Percentiles rank a stretch among this genome's conserved stretches.
Conservation (phyloP, 2,888 invertebrate genomes). For the Clunio marinus region DNA sequence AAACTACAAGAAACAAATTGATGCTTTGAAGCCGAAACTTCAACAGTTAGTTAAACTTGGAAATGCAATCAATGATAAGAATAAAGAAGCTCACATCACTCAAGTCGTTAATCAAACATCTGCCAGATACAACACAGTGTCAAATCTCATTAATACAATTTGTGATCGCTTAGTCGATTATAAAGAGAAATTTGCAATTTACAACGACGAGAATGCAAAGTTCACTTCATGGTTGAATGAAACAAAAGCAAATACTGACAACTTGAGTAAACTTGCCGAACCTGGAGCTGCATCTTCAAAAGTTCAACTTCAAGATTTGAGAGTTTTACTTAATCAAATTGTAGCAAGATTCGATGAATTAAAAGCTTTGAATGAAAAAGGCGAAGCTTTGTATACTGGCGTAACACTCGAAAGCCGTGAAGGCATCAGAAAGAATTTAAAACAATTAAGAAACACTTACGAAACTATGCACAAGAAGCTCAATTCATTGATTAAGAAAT, state of each 20-base stretch:
- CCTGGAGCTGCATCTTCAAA: conserved; percentile 69
- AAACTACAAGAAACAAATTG: conserved; percentile 60
- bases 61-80: conserved; percentile 66
- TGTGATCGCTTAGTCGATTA: conserved; percentile 68
- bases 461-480: conserved; percentile 81
- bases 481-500: conserved; percentile 77
- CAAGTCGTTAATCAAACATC: conserved; percentile 76
- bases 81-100: conserved; percentile 76
- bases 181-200: conserved; percentile 61
- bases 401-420: conserved; percentile 86
- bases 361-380: conserved; percentile 72
- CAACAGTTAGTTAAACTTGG: conserved; percentile 64
- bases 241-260: conserved; percentile 69
- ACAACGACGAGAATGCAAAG: conserved; percentile 65
- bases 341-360: conserved; percentile 77
- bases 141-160: conserved; percentile 66
- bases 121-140: conserved; percentile 68
- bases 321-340: conserved; percentile 55
- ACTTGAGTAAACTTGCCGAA: conserved; percentile 68
- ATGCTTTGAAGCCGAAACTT: conserved; percentile 62
- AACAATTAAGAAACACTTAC: conserved; percentile 73
- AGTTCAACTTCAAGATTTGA: conserved; percentile 70
- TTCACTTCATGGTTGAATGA: conserved; percentile 76
- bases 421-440: conserved; percentile 72
- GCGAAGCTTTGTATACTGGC: conserved; percentile 81